phyloP scores from a whole-genome alignment of 2,113 vertebrate genomes.

The Calidris pygmaea region DNA sequence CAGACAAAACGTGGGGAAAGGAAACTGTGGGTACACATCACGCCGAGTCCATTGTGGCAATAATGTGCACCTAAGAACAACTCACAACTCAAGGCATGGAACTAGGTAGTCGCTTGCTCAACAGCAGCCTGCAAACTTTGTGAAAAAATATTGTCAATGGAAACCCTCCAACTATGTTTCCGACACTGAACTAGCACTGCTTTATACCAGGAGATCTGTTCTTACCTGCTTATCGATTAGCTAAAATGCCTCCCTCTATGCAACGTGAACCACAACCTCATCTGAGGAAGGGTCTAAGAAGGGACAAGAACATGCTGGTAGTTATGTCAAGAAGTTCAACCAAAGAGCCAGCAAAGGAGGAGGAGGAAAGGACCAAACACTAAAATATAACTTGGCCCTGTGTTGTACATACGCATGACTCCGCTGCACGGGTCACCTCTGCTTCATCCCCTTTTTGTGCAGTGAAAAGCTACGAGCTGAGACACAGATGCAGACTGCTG shows the following conservation, averaged over 20 bases:
- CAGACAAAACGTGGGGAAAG: not conserved
- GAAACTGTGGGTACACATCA: not conserved
- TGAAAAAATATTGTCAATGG: not conserved
- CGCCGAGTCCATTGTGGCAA: not conserved
- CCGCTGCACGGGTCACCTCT: not conserved
- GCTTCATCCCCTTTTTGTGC: not conserved
- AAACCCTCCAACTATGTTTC: not conserved
- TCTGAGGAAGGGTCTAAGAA: not conserved
- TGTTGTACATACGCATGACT: too few relatives aligned
- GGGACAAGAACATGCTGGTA: not conserved
- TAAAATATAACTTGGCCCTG: not conserved
- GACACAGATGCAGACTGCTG: not conserved
- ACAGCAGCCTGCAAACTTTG: not conserved
- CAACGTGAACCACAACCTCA: not conserved
- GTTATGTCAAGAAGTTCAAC: not conserved
- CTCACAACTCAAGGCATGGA: not conserved
- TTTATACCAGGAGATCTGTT: not conserved
- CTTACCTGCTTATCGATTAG: not conserved
- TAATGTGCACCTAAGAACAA: not conserved
- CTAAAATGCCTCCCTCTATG: not conserved
- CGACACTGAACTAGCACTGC: not conserved
- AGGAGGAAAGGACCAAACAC: not conserved
- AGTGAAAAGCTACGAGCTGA: rapidly evolving
- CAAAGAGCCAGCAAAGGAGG: rapidly evolving
- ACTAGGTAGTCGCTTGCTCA: not conserved